Evolutionary conservation across 2,888 invertebrate species (phyloP).

Genomic region (Didymodactylos carnosus): DNA sequence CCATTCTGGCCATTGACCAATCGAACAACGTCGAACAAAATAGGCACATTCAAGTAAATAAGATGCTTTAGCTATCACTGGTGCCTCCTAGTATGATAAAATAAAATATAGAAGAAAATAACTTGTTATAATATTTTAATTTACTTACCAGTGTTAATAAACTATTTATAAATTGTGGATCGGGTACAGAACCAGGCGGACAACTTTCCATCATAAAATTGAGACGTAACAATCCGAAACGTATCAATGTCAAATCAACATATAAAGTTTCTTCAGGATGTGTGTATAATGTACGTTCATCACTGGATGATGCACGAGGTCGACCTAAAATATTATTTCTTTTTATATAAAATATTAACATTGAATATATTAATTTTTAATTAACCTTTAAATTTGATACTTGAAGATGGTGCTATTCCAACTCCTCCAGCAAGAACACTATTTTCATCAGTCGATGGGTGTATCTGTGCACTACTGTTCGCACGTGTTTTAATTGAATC

Average conservation of each 20-base stretch:
- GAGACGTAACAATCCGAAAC: slow-evolving; percentile 69
- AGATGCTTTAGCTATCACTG: slow-evolving; percentile 73
- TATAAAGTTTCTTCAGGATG: slow-evolving; percentile 1
- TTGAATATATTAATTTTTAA: neutral
- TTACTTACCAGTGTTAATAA: slow-evolving; percentile 66
- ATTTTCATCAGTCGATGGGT: neutral
- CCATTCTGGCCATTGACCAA: slow-evolving; percentile 96
- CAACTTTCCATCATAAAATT: slow-evolving; percentile 81
- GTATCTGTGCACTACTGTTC: neutral
- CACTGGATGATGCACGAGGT: neutral
- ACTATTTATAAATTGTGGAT: slow-evolving; percentile 80
- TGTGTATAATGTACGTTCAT: neutral
- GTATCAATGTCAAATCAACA: slow-evolving; percentile 35
- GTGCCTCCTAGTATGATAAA: slow-evolving; percentile 50
- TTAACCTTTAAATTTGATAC: neutral
- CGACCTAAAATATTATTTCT: too few relatives aligned
- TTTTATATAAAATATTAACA: too few relatives aligned
- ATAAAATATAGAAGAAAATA: neutral
- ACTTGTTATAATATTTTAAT: slow-evolving; percentile 40
- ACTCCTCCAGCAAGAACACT: too few relatives aligned
- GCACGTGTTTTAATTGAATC: too few relatives aligned
- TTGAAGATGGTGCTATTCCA: neutral
- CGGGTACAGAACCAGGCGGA: slow-evolving; percentile 82
- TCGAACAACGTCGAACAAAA: slow-evolving; percentile 88
- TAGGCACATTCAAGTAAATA: slow-evolving; percentile 80